Evolutionary conservation across 2,888 invertebrate species (phyloP), one percentile per base, ranked within the genome.

Genomic region (Dicycla oo): DNA sequence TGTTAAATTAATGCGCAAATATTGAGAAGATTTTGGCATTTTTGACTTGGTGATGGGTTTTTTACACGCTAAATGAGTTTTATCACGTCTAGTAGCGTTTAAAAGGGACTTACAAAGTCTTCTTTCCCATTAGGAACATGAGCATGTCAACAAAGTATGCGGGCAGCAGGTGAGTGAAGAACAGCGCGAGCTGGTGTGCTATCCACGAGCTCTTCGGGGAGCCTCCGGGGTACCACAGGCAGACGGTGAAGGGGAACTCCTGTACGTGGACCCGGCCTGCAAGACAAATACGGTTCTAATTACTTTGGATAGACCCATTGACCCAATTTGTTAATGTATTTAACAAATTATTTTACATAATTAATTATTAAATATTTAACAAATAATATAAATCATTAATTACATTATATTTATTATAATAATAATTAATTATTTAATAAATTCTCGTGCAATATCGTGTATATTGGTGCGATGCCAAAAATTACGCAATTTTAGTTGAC

Each of bases 141-240:
- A 98, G 81, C 13, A 97, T 93, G 87, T 98, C 98, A 8, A 98
- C 96, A 40, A 98, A 93, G 84, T 98, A 98, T 0, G 98, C 98
- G 0, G 98, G 98, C 20, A 98, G 88, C 8, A 97, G 93, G 87
- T 98, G 98, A 0, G 97, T 97, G 88, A 98, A 97, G 83, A 98
- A 96, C 5, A 97, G 96, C 0, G 97, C 96, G 0, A 98, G 78
- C 83, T 96, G 94, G 87, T 98, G 98, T 11, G 97, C 92, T 3
- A 97, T 88, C 87, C 97, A 97, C 64, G 96, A 98, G 13, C 97
- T 96, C 88, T 98, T 98, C 1, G 97, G 95, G 1, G 97, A 97
- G 0, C 98, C 98, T 10, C 97, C 97, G 0, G 98, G 98, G 91
- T 97, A 98, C 97, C 98, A 98, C 1, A 98, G 96, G 51, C 97